These are phyloP conservation scores for Cranoglanis bouderius DNA, from an alignment of 2,113 vertebrate genomes.

Conservation along the genomic window DNA sequence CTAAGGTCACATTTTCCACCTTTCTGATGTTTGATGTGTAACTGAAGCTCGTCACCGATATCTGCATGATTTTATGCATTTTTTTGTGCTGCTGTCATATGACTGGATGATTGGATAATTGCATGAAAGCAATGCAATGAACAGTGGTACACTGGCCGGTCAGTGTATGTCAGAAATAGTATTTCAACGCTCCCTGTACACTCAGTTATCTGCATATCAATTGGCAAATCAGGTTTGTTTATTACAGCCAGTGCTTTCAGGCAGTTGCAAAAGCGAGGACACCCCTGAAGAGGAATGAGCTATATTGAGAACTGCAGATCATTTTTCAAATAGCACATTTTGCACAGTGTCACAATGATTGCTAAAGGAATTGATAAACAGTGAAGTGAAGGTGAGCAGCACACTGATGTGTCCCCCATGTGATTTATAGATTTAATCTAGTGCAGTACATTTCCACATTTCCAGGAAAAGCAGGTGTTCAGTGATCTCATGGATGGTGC, in stretches of 20 bases:
- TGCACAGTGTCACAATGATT: neutral
- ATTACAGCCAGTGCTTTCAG: neutral
- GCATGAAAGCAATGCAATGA: neutral
- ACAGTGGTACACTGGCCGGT: neutral
- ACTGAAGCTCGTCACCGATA: neutral
- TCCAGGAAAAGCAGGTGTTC: neutral
- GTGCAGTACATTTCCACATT: neutral
- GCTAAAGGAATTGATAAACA: neutral
- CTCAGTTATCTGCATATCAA: neutral
- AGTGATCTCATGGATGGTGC: neutral
- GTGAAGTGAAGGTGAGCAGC: neutral
- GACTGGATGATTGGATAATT: neutral
- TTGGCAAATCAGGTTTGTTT: neutral
- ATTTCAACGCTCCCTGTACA: neutral
- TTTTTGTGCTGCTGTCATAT: neutral
- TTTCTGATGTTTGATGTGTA: too few species aligned
- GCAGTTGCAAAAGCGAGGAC: neutral
- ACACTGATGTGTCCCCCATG: too few species aligned
- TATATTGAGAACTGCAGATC: neutral
- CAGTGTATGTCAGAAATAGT: neutral
- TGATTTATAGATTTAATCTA: slow-evolving; percentile 14
- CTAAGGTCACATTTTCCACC: too few species aligned
- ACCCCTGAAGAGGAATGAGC: neutral
- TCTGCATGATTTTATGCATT: neutral
- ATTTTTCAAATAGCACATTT: neutral